These are phyloP conservation scores for Lophochroa leadbeateri DNA, from an alignment of 2,113 vertebrate species.

Conservation along the genomic window DNA sequence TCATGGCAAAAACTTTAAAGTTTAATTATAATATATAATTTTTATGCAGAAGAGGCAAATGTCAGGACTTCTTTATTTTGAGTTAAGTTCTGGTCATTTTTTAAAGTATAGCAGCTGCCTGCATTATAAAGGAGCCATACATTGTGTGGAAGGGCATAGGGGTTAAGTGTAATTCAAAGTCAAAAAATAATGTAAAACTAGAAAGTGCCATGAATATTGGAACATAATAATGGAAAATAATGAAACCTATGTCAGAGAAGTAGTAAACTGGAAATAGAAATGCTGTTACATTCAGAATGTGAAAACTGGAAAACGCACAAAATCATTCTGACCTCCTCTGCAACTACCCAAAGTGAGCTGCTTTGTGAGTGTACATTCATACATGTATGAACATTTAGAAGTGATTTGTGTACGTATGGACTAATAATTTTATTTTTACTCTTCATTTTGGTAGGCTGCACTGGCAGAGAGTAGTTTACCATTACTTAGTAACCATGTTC, in stretches of 20 bases:
- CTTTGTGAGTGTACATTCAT: neutral
- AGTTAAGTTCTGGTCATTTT: slow-evolving; percentile 91
- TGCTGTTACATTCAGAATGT: neutral
- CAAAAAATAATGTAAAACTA: slow-evolving; percentile 45
- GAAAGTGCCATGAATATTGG: slow-evolving; percentile 23
- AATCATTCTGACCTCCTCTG: neutral
- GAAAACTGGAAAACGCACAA: neutral
- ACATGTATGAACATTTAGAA: neutral
- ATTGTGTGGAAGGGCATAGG: slow-evolving; percentile 39
- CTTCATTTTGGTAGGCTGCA: slow-evolving; percentile 83
- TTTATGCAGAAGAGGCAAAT: slow-evolving; percentile 95
- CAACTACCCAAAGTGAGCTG: neutral
- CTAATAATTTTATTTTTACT: slow-evolving; percentile 32
- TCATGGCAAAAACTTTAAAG: slow-evolving; percentile 97
- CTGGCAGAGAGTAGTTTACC: slow-evolving; percentile 98
- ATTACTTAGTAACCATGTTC: slow-evolving; percentile 91
- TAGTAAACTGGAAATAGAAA: neutral
- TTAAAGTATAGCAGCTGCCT: slow-evolving; percentile 76
- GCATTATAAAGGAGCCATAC: slow-evolving; percentile 61
- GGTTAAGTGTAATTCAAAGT: slow-evolving; percentile 59
- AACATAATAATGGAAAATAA: slow-evolving; percentile 14
- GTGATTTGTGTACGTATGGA: neutral
- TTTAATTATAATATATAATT: slow-evolving; percentile 98
- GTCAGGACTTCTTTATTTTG: slow-evolving; percentile 91
- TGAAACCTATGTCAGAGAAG: slow-evolving; percentile 1